These are phyloP conservation scores for Eumerus sabulonum DNA, from an alignment of 2,888 invertebrate genomes.

Conservation along the genomic window DNA sequence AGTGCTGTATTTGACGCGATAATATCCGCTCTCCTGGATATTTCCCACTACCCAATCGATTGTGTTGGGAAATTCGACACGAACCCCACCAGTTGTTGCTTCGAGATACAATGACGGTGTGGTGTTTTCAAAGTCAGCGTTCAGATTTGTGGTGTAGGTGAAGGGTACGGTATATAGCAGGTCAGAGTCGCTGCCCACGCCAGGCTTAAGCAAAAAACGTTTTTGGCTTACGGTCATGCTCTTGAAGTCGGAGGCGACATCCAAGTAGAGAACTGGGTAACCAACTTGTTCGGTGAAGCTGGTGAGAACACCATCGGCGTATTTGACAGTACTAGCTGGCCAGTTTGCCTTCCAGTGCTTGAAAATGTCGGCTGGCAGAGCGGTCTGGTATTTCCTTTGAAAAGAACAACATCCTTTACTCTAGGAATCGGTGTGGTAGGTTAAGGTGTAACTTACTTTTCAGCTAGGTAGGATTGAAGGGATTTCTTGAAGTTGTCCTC, in stretches of 20 bases:
- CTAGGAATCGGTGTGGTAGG: too few relatives aligned
- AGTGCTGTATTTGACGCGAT: constrained; percentile 85
- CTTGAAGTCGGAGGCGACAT: constrained; percentile 57
- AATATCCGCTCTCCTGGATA: constrained; percentile 78
- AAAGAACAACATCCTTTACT: too few relatives aligned
- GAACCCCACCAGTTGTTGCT: accelerated
- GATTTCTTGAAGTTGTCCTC: constrained; percentile 80
- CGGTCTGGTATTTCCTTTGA: constrained; percentile 73
- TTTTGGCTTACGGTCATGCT: constrained; percentile 72
- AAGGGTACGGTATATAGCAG: constrained; percentile 75
- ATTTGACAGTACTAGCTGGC: constrained; percentile 72
- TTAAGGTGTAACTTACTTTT: constrained; percentile 71
- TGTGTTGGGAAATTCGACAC: not conserved
- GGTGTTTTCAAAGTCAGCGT: constrained; percentile 71
- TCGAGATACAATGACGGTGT: constrained; percentile 72
- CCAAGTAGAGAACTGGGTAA: constrained; percentile 83
- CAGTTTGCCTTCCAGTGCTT: constrained; percentile 77
- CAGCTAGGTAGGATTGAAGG: constrained; percentile 81
- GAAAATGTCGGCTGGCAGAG: constrained; percentile 80
- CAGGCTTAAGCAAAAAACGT: constrained; percentile 74
- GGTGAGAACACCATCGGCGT: constrained; percentile 74
- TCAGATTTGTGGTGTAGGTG: constrained; percentile 73
- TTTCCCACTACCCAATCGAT: constrained; percentile 75
- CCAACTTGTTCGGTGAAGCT: constrained; percentile 85
- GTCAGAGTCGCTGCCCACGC: constrained; percentile 67